Base-by-base conservation (phyloP, 2,113 vertebrate genomes). In the Pseudopipra pipra region DNA sequence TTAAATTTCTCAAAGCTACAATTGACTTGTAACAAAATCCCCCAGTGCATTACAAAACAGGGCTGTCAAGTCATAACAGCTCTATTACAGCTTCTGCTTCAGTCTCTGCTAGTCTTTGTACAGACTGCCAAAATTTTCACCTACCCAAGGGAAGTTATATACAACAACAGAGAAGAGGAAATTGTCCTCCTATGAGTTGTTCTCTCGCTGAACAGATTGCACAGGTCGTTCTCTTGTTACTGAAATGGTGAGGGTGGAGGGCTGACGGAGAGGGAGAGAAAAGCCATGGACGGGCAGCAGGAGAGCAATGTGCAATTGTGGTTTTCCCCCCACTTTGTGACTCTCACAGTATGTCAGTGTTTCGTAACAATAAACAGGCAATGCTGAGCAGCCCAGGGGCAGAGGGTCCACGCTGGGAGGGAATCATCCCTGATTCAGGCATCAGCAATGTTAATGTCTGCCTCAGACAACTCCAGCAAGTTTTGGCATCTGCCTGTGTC, bases 81-180 rank as follows among this genome's bases (percentile, higher is more conserved):
- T 97, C 95, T 59, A 93, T 97, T 92, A 70, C 61, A 52, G 70
- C 96, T 97, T 72, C 96, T 97, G 93, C 94, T 87, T 90, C 81
- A 35, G 75, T 27, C 89, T 54, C 49, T 87, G 62, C 11, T 71
- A 61, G 41, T 47, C 91, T 96, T 87, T 93, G 70, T 79, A 14
- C 61, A 82, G 92, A 1, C 66, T 96, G 95, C 79, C 92, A 88
- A 82, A 92, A 94, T 70, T 67, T 71, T 52, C 93, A 68, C 55
- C 49, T 46, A 77, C 63, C 92, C 95, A 83, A 66, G 43, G 92
- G 31, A 95, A 96, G 55, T 46, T 73, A 41, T 3, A 71, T 14
- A 33, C 44, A 61, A 31, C 33, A 91, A 4, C 39, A 96, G 88
- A 91, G 71, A 35, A 56, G n/a, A 55, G 95, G 70, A 82, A 78